phyloP scores from a whole-genome alignment of 1,140 invertebrate genomes.

The Panagrolaimus sp. region DNA sequence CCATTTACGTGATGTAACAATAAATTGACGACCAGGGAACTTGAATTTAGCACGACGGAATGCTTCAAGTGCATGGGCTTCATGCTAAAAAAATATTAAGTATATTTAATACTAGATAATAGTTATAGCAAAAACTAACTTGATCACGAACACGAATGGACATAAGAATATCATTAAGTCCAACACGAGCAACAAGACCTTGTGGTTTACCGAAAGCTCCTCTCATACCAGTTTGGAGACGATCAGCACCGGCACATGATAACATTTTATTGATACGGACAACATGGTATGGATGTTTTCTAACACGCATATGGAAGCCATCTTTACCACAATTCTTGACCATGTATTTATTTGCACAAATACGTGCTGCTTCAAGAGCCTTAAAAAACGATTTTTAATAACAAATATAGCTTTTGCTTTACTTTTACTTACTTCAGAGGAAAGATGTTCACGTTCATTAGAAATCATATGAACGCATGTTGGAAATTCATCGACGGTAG shows the following conservation, averaged over 20 bases:
- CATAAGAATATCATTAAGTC: slow-evolving; percentile 96
- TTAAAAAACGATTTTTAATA: not conserved
- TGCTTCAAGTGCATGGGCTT: slow-evolving; percentile 86
- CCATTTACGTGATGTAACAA: slow-evolving; percentile 94
- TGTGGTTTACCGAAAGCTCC: slow-evolving; percentile 98
- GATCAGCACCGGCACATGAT: slow-evolving; percentile 99
- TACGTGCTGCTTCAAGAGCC: slow-evolving; percentile 92
- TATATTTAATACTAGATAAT: no score
- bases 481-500: slow-evolving; percentile 92
- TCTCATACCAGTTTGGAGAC: slow-evolving; percentile 99
- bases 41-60: slow-evolving; percentile 97
- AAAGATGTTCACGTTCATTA: slow-evolving; percentile 98
- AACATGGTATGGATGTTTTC: slow-evolving; percentile 97
- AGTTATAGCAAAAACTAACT: no score
- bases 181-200: slow-evolving; percentile 88
- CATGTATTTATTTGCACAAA: slow-evolving; percentile 84
- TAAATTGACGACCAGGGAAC: slow-evolving; percentile 98
- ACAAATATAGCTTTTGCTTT: no score
- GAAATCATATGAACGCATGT: slow-evolving; percentile 93
- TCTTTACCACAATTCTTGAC: slow-evolving; percentile 83
- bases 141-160: slow-evolving; percentile 86
- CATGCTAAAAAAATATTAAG: slow-evolving; percentile 63
- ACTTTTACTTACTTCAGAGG: slow-evolving; percentile 71
- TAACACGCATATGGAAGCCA: slow-evolving; percentile 95
- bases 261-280: slow-evolving; percentile 99